Percentiles rank a stretch among this genome's conserved stretches.
phyloP scores from a whole-genome alignment of 2,888 invertebrate genomes.

The Campoplex capitator region DNA sequence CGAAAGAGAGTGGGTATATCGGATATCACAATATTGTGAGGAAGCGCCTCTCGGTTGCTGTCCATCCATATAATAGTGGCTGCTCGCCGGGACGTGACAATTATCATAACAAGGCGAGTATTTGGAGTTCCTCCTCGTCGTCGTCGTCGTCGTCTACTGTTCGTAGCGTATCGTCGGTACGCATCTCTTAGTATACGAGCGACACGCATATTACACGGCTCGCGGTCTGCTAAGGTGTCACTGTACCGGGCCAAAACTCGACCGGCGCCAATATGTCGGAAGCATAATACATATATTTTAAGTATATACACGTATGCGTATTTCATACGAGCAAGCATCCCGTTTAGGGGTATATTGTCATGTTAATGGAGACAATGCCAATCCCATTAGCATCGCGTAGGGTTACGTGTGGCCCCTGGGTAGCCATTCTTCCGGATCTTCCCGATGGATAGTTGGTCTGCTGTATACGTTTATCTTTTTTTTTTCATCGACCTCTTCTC shows the following conservation, averaged over 20 bases:
- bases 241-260: conserved; percentile 33
- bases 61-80: conserved; percentile 63
- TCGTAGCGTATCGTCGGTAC: conserved; percentile 74
- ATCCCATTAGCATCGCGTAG: conserved; percentile 80
- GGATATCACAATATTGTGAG: conserved; percentile 81
- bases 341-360: conserved; percentile 81
- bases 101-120: conserved; percentile 83
- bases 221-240: conserved; percentile 66
- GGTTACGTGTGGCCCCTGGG: conserved; percentile 69
- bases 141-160: conserved; percentile 70
- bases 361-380: conserved; percentile 81
- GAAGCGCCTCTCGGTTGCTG: conserved; percentile 72
- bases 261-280: conserved; percentile 42
- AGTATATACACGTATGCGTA: conserved; percentile 38
- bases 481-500: conserved; percentile 36
- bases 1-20: conserved; percentile 71
- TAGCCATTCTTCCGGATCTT: conserved; percentile 64
- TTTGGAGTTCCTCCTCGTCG: conserved; percentile 75
- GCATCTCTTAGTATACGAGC: conserved; percentile 72
- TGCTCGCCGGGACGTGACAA: conserved; percentile 73
- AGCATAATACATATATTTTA: conserved; percentile 21
- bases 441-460: not conserved
- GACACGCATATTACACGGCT: conserved; percentile 75
- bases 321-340: conserved; percentile 74
- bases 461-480: conserved; percentile 13